phyloP scores from a whole-genome alignment of 1,140 invertebrate species.

The Drosophila nigromelanica region DNA sequence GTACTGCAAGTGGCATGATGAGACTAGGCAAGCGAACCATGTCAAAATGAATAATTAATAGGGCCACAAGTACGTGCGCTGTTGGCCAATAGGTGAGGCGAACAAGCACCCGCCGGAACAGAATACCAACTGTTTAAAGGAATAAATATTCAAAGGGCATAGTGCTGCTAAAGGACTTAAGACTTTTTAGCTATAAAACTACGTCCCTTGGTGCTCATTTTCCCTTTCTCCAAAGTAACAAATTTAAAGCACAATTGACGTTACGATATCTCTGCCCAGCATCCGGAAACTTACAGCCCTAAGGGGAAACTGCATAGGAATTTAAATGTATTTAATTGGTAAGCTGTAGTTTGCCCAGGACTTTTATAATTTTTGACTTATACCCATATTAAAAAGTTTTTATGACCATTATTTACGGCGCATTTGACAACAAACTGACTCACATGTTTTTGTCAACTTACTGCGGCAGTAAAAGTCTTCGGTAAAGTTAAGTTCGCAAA shows the following conservation, averaged over 20 bases:
- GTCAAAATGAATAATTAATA: constrained; percentile 75
- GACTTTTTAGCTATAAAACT: constrained; percentile 36
- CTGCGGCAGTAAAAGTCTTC: constrained; percentile 67
- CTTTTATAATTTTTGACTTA: constrained; percentile 26
- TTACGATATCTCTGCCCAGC: background rate
- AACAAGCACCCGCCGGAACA: background rate
- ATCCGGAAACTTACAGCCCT: background rate
- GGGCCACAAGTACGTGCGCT: constrained; percentile 20
- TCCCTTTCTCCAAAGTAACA: constrained; percentile 35
- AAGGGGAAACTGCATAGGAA: constrained; percentile 49
- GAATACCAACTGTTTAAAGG: constrained; percentile 45
- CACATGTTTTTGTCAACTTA: constrained; percentile 45
- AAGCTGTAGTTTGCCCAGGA: constrained; percentile 29
- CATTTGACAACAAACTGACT: constrained; percentile 61
- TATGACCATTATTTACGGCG: constrained; percentile 56
- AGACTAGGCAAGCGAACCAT: constrained; percentile 29
- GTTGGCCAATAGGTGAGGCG: constrained; percentile 18
- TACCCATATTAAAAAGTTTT: constrained; percentile 71
- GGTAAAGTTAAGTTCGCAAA: constrained; percentile 61
- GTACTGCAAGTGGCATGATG: constrained; percentile 63
- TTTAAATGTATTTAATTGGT: constrained; percentile 74
- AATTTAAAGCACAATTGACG: constrained; percentile 55
- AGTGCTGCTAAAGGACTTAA: constrained; percentile 22
- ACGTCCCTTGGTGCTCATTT: constrained; percentile 72
- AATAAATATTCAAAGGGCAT: constrained; percentile 74